Evolutionary conservation across 2,888 invertebrate genomes (phyloP), one percentile per base, ranked within the genome.

Genomic region (Eupithecia dodoneata): DNA sequence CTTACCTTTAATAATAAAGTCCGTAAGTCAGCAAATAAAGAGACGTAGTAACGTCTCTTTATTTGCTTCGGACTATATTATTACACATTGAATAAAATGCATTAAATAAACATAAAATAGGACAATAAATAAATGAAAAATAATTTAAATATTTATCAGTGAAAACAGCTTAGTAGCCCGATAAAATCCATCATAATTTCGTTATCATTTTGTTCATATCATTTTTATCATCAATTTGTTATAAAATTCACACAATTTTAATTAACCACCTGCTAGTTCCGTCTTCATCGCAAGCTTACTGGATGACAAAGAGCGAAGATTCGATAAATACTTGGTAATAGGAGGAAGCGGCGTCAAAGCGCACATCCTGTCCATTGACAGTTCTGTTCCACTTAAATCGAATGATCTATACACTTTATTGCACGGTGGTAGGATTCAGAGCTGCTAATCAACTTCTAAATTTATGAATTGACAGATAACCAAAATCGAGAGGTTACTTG

Each of bases 291-390:
- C 76, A 83, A 81, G 81, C 76, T 81, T 79, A 75, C 78, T 82
- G 80, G 79, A 83, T 83, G 83, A 85, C 76, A 85, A 86, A 84
- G 87, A 89, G 76, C 73, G 83, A 82, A 86, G 83, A 81, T 84
- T 83, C 81, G 84, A 85, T 85, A 83, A 85, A 86, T 85, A 85
- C 84, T 80, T 81, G 78, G 82, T 79, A 82, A 84, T 82, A 82
- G 83, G 86, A 90, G 92, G 93, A 93, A 93, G 89, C 85, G 90
- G 90, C 90, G 89, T 89, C 89, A 87, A 88, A 89, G 89, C 93
- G 91, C 86, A 88, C 89, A 90, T 93, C 93, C 93, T 89, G 89
- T 72, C 86, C 80, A 88, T 90, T 89, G 86, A 89, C 44, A 85
- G 84, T 52, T 55, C 30, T 52, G 69, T 69, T 45, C 69, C 69